Evolutionary conservation across 2,888 invertebrate species (phyloP).

Genomic region (Chouioia cunea): DNA sequence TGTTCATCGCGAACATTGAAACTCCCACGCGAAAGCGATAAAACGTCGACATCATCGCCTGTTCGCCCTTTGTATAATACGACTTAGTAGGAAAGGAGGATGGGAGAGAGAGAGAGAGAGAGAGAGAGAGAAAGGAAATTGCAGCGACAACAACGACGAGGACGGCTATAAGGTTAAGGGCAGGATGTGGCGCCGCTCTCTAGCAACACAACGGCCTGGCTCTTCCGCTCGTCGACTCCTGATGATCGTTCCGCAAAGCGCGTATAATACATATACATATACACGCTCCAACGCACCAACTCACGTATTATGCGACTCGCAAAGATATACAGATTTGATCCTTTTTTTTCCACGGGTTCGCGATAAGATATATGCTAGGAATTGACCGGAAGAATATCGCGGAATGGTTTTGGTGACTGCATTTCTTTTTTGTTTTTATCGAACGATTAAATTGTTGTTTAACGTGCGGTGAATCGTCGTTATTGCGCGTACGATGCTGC

Average conservation of each 20-base stretch:
- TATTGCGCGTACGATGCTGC: neutral
- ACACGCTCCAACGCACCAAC: too few species aligned
- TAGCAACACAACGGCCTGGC: constrained; percentile 54
- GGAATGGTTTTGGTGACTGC: too few species aligned
- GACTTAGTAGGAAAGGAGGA: too few species aligned
- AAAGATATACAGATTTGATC: too few species aligned
- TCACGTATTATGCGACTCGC: too few species aligned
- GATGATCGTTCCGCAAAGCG: constrained; percentile 8
- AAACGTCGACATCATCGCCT: constrained; percentile 6
- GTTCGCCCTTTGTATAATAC: too few species aligned
- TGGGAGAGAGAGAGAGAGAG: constrained; percentile 16
- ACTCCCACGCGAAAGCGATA: constrained; percentile 10
- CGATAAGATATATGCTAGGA: too few species aligned
- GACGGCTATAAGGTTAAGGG: constrained; percentile 45
- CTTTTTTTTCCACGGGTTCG: too few species aligned
- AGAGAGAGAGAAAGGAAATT: neutral
- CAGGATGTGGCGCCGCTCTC: constrained; percentile 47
- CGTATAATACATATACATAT: neutral
- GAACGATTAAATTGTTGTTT: neutral
- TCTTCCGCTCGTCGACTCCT: neutral
- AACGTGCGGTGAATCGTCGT: neutral
- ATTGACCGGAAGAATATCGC: too few species aligned
- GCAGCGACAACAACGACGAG: neutral
- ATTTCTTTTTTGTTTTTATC: too few species aligned
- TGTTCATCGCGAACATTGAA: neutral